Evolutionary conservation across 37 sponge, comb jelly and placozoan species (phyloP).

Genomic region (Hormiphora californensis): DNA sequence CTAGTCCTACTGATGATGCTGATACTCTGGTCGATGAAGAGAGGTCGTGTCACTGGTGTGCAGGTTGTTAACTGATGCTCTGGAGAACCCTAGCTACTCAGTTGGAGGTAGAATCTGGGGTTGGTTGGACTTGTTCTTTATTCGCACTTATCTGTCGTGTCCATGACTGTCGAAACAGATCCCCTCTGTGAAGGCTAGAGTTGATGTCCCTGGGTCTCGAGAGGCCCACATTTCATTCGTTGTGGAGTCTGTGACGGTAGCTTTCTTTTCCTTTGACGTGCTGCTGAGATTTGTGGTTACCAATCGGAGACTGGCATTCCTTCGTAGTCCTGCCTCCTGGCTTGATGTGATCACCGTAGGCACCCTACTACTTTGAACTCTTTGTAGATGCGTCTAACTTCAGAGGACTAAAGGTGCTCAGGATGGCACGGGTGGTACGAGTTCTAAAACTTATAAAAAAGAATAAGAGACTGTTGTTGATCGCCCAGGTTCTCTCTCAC

Average conservation of each 20-base stretch:
- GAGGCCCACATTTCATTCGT: background rate
- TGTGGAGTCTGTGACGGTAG: background rate
- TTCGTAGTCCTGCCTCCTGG: background rate
- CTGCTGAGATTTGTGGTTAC: background rate
- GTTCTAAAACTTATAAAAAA: background rate
- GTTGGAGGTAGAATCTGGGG: background rate
- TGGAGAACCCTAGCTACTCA: background rate
- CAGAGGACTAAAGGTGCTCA: background rate
- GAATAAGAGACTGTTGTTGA: background rate
- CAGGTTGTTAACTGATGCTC: no score
- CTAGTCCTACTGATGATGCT: background rate
- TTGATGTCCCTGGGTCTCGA: background rate
- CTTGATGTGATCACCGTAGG: background rate
- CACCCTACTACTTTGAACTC: constrained; percentile 20
- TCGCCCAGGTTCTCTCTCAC: background rate
- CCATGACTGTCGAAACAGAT: background rate
- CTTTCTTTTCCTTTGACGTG: background rate
- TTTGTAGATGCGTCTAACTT: background rate
- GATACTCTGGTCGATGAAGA: background rate
- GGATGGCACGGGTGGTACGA: constrained; percentile 1
- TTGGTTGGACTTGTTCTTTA: background rate
- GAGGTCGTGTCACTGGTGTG: no score
- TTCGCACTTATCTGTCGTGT: background rate
- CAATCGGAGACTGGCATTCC: background rate
- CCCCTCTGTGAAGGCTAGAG: background rate